Conservation (phyloP, 2,797 vertebrate species). For the Falco naumanni region DNA sequence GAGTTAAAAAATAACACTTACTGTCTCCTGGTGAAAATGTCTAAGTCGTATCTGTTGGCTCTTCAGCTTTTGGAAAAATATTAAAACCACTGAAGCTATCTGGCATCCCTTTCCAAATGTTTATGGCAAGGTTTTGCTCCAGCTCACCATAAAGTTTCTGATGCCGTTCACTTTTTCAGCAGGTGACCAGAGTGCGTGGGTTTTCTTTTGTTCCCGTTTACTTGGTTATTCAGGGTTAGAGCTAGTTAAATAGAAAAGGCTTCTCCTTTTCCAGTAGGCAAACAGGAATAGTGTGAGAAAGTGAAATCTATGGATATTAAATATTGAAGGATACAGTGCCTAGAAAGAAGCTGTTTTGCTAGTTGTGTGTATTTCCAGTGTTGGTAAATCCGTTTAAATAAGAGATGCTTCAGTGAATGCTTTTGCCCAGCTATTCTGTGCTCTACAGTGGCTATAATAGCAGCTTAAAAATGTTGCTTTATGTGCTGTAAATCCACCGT, state of each 20-base stretch:
- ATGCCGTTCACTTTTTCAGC: background rate
- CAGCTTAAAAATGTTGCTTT: background rate
- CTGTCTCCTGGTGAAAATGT: background rate
- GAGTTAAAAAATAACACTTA: background rate
- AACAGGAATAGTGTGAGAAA: background rate
- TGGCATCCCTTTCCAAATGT: background rate
- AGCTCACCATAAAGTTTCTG: background rate
- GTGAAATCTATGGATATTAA: background rate
- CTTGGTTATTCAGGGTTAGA: background rate
- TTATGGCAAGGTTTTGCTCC: background rate
- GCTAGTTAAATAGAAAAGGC: background rate
- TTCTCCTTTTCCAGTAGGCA: background rate
- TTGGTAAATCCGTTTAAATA: background rate
- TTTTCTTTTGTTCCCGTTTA: background rate
- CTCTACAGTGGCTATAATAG: background rate
- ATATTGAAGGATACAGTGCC: background rate
- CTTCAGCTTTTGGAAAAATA: background rate
- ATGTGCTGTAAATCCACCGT: background rate
- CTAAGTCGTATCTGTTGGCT: background rate
- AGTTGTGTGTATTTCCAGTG: background rate
- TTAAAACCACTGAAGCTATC: background rate
- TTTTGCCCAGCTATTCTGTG: background rate
- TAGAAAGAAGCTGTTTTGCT: background rate
- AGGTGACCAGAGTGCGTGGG: background rate
- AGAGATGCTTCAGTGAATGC: background rate